Conservation (phyloP, 2,888 invertebrate species). For the Hydropsyche betteni region DNA sequence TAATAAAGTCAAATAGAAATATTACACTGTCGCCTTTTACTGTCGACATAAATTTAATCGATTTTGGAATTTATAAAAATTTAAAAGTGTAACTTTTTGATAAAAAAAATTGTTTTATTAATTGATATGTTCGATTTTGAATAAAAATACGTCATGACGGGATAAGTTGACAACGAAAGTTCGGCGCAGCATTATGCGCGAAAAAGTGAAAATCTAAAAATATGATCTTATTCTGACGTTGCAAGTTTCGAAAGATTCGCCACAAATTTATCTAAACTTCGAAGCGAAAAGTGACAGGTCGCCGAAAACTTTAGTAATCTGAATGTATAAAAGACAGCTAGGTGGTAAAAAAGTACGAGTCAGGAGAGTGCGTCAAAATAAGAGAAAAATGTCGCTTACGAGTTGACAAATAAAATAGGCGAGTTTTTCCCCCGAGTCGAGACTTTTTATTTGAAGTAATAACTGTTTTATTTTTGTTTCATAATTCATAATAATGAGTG, state of each 20-base stretch:
- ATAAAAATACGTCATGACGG: no score
- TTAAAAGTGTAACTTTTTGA: no score
- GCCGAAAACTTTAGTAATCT: constrained; percentile 31
- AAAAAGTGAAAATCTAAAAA: constrained; percentile 10
- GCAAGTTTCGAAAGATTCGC: constrained; percentile 31
- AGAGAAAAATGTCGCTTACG: constrained; percentile 20
- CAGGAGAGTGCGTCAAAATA: constrained; percentile 20
- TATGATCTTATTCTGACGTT: constrained; percentile 18
- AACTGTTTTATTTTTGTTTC: neutral
- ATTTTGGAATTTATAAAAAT: no score
- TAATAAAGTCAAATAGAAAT: no score
- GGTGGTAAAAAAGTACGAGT: constrained; percentile 24
- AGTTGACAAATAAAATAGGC: constrained; percentile 5
- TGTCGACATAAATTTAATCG: no score
- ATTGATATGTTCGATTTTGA: no score
- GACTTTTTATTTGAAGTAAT: no score
- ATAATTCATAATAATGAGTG: neutral
- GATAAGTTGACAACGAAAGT: constrained; percentile 2
- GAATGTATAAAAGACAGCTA: constrained; percentile 25
- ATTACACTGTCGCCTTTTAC: no score
- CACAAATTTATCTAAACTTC: constrained; percentile 32
- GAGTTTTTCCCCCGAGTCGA: no score
- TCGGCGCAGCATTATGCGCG: neutral
- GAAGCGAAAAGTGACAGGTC: constrained; percentile 31
- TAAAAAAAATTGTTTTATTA: no score